Evolutionary conservation across 2,888 invertebrate species (phyloP).

Genomic region (Choreutis nemorana): DNA sequence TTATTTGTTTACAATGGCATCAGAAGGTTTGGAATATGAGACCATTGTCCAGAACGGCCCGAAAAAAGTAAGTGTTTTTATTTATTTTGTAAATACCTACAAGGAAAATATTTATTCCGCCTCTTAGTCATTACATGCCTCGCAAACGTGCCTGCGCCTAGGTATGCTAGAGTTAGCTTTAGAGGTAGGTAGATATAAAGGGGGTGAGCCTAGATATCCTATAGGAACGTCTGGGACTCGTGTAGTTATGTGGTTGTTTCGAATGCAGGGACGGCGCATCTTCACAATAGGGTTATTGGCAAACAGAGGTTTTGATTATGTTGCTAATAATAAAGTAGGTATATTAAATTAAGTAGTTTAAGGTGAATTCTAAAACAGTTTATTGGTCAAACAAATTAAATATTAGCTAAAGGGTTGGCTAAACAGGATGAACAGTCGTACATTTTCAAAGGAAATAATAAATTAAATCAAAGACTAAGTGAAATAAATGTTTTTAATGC

Average conservation of each 20-base stretch:
- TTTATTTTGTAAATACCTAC: conserved; percentile 4
- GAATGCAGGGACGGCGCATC: no score
- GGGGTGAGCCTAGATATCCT: conserved; percentile 33
- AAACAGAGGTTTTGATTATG: no score
- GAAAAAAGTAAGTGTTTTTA: conserved; percentile 63
- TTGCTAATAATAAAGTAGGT: no score
- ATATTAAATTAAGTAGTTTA: no score
- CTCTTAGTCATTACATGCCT: conserved; percentile 14
- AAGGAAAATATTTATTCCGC: conserved; percentile 9
- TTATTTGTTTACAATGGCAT: conserved; percentile 59
- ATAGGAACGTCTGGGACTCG: conserved; percentile 56
- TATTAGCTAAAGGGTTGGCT: no score
- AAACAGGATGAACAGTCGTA: no score
- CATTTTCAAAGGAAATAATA: no score
- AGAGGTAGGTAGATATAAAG: conserved; percentile 10
- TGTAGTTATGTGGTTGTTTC: conserved; percentile 38
- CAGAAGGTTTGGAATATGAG: conserved; percentile 72
- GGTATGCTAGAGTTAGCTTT: conserved; percentile 2
- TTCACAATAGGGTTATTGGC: no score
- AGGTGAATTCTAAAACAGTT: no score
- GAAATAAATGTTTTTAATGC: no score
- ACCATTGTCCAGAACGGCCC: conserved; percentile 70
- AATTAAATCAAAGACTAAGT: no score
- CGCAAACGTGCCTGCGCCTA: conserved; percentile 12
- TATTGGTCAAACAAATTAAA: no score